Percentiles rank a stretch among this genome's conserved stretches.
Conservation (phyloP, 1,140 invertebrate genomes). For the Sarcophaga bullata region DNA sequence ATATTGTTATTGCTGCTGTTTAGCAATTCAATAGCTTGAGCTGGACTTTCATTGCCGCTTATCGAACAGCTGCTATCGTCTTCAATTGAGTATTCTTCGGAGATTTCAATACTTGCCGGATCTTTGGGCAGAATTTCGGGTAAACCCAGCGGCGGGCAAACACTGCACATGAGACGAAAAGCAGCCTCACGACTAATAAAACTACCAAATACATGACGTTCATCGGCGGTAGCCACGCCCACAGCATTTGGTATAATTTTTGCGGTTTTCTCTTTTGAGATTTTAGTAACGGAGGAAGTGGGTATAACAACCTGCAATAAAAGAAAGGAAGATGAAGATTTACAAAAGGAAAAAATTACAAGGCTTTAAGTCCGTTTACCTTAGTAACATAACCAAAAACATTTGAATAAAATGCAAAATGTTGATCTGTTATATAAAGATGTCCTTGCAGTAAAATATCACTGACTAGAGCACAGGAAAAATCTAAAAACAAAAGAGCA, state of each 20-base stretch:
- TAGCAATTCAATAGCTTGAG: conserved; percentile 40
- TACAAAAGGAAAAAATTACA: neutral
- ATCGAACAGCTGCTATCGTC: conserved; percentile 60
- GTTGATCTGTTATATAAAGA: conserved; percentile 91
- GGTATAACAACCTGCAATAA: conserved; percentile 79
- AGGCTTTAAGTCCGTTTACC: conserved; percentile 67
- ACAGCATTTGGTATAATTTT: conserved; percentile 92
- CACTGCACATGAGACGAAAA: conserved; percentile 83
- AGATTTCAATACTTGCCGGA: conserved; percentile 50
- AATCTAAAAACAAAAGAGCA: conserved; percentile 75
- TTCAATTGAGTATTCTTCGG: conserved; percentile 55
- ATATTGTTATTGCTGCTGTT: neutral
- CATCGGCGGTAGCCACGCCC: conserved; percentile 82
- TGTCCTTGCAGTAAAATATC: conserved; percentile 93
- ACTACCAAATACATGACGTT: conserved; percentile 90
- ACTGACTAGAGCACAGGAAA: conserved; percentile 89
- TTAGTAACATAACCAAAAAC: conserved; percentile 93
- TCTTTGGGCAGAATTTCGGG: conserved; percentile 51
- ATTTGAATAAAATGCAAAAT: conserved; percentile 95
- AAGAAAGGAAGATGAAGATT: neutral
- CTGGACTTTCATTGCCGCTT: conserved; percentile 60
- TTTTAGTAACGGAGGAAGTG: conserved; percentile 80
- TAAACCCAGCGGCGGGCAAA: conserved; percentile 69
- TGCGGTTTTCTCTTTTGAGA: conserved; percentile 91
- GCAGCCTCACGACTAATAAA: conserved; percentile 88